These are phyloP conservation scores for Girardinichthys multiradiatus DNA, from an alignment of 2,113 vertebrate species.

Conservation along the genomic window DNA sequence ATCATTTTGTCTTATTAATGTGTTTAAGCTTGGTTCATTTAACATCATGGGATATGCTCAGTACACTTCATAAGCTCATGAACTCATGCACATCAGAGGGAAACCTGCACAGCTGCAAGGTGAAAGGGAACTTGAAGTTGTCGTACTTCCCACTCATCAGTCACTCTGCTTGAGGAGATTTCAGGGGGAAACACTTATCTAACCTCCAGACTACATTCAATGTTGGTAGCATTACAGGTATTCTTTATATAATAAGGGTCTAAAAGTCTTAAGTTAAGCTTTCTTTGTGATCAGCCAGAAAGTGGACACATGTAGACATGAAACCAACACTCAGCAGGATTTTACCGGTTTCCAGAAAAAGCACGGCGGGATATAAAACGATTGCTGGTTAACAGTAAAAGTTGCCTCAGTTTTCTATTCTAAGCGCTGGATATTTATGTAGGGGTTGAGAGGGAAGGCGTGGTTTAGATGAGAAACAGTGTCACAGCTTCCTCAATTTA, in stretches of 20 bases:
- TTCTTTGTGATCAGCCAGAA: not conserved
- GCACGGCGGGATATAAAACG: not conserved
- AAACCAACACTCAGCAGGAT: not conserved
- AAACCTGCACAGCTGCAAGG: slow-evolving; percentile 23
- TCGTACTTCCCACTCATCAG: slow-evolving; percentile 35
- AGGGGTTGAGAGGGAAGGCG: slow-evolving; percentile 40
- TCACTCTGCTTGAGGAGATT: slow-evolving; percentile 23
- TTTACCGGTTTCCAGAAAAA: slow-evolving; percentile 15
- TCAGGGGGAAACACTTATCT: slow-evolving; percentile 27
- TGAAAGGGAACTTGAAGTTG: slow-evolving; percentile 46
- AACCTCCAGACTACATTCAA: slow-evolving; percentile 4
- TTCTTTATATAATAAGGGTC: not conserved
- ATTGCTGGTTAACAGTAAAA: slow-evolving; percentile 21
- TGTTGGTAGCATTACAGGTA: not conserved
- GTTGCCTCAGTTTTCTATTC: slow-evolving; percentile 42
- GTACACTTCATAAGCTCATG: not conserved
- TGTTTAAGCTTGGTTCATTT: not conserved
- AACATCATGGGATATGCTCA: not conserved
- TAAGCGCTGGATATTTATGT: slow-evolving; percentile 33
- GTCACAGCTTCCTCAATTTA: slow-evolving; percentile 62
- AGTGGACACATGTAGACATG: slow-evolving; percentile 2
- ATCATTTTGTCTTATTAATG: not conserved
- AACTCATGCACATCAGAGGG: slow-evolving; percentile 39
- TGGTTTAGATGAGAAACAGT: slow-evolving; percentile 38
- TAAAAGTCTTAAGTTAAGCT: not conserved